These are phyloP conservation scores for Drosophila sulfurigaster DNA, from an alignment of 1,140 invertebrate species.

Conservation along the genomic window DNA sequence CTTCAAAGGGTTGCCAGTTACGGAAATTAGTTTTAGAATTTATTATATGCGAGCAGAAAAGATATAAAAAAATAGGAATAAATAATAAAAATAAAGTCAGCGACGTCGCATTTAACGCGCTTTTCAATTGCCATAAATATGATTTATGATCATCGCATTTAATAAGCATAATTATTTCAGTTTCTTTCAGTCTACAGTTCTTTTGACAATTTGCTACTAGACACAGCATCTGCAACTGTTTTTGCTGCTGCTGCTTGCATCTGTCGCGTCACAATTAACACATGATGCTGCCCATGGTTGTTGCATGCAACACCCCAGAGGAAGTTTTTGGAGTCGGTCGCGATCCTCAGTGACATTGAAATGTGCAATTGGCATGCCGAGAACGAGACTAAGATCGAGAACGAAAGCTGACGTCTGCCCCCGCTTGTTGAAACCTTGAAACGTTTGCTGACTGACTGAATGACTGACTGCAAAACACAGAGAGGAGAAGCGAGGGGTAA, in stretches of 20 bases:
- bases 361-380: slow-evolving; percentile 76
- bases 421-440: slow-evolving; percentile 24
- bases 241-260: background rate
- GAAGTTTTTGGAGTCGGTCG: slow-evolving; percentile 38
- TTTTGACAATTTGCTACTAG: slow-evolving; percentile 46
- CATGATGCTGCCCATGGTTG: slow-evolving; percentile 37
- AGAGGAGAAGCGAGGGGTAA: background rate
- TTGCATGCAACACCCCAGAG: slow-evolving; percentile 37
- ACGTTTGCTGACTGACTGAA: slow-evolving; percentile 29
- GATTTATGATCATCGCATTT: slow-evolving; percentile 77
- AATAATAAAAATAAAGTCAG: slow-evolving; percentile 23
- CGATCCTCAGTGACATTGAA: slow-evolving; percentile 81
- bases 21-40: slow-evolving; percentile 78
- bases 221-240: slow-evolving; percentile 26
- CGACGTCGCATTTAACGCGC: slow-evolving; percentile 61
- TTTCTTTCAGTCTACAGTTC: background rate
- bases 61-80: background rate
- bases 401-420: slow-evolving; percentile 21
- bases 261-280: slow-evolving; percentile 51
- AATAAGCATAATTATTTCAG: slow-evolving; percentile 78
- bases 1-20: slow-evolving; percentile 73
- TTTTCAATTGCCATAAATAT: slow-evolving; percentile 83
- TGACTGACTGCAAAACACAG: background rate
- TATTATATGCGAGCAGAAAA: slow-evolving; percentile 49
- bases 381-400: slow-evolving; percentile 22